phyloP scores from a whole-genome alignment of 2,113 vertebrate genomes.

The Plecturocebus donacophilus region DNA sequence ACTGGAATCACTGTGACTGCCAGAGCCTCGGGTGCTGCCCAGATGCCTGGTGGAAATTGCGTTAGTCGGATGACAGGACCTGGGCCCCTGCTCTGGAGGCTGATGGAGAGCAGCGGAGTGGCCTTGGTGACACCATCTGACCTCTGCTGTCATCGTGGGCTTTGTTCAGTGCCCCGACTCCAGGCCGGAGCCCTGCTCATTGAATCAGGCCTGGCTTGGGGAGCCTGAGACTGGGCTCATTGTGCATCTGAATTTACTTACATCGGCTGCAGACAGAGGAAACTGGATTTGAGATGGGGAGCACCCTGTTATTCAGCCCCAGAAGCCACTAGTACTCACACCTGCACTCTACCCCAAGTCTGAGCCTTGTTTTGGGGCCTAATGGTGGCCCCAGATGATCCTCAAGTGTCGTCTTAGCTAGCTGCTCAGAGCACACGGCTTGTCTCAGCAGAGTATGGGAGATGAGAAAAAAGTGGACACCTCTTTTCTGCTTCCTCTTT shows the following conservation, averaged over 20 bases:
- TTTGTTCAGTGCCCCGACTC: conserved; percentile 84
- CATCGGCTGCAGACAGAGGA: neutral
- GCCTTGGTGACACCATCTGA: conserved; percentile 79
- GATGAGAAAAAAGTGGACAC: neutral
- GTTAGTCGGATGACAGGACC: conserved; percentile 84
- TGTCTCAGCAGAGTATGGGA: neutral
- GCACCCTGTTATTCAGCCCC: neutral
- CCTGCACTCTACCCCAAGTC: neutral
- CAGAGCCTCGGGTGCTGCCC: conserved; percentile 78
- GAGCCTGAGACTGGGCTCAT: conserved; percentile 51
- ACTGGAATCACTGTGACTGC: conserved; percentile 72
- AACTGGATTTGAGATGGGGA: neutral
- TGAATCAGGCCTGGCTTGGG: conserved; percentile 82
- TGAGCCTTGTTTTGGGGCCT: neutral
- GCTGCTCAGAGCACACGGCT: neutral
- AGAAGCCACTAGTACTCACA: neutral
- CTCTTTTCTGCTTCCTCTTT: neutral
- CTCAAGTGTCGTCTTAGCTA: neutral
- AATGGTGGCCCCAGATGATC: neutral
- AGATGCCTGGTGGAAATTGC: conserved; percentile 85
- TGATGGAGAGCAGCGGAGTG: conserved; percentile 86
- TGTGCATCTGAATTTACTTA: conserved; percentile 73
- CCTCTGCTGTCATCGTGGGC: conserved; percentile 81
- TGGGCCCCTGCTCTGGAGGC: conserved; percentile 75
- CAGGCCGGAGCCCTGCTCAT: conserved; percentile 81